Base-by-base conservation (phyloP, 2,888 invertebrate species). In the Sarcophaga subvicina region DNA sequence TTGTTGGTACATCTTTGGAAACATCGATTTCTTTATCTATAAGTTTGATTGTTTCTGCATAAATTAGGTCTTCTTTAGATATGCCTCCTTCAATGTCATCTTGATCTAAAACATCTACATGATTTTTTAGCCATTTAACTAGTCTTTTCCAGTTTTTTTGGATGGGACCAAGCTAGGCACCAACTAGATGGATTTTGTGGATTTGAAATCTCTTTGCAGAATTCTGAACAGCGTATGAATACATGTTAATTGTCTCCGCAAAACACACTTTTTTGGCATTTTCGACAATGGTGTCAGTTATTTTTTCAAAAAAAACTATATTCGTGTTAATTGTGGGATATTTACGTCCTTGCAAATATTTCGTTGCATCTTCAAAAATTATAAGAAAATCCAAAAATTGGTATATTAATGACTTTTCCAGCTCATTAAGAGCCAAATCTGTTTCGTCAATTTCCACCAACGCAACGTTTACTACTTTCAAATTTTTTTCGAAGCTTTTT, bases 291-390 rank as follows among this genome's bases (percentile, higher is more conserved):
- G 45, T 14, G 11, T 63, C 71, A 0, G 4, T 12, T 10, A 69
- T 77, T 45, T 67, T 67, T 69, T 60, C 67, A 25, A n/a, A 60
- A 60, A 70, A 79, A 17, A 79, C 62, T 8, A 71, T 79, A 54
- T 70, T 79, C 8, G 27, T 25, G 10, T 11, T 63, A 5, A 79
- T 71, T 14, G 79, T 71, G 1, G 70, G 63, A 20, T 79, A 79
- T 14, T 70, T 79, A 14, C 71, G 59, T 3, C 63, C 78, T n/a
- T 78, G 70, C 11, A 78, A 25, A 17, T 78, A 59, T 45, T 69
- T 78, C 4, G 69, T 70, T 1, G 60, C 78, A n/a, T 63, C n/a
- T 20, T 78, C 62, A 70, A 78, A 78, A 25, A 63, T 62, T 63
- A 25, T 17, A 10, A 69, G 37, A 27, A 78, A 79, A 49, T 78